These are phyloP conservation scores for Myocastor coypus DNA, from an alignment of 2,113 vertebrate species.

Conservation along the genomic window DNA sequence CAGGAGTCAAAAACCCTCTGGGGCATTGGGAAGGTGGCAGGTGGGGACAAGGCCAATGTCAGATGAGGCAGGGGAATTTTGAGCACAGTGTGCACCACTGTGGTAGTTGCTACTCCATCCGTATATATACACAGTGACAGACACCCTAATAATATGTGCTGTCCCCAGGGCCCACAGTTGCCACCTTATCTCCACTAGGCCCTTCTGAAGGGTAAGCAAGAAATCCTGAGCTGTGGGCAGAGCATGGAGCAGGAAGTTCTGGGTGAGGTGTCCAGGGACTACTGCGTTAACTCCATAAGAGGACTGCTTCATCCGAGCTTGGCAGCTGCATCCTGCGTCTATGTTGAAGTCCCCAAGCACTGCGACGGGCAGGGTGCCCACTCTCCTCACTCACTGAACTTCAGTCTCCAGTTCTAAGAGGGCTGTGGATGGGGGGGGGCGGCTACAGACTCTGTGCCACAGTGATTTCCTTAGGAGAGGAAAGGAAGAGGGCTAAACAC, in stretches of 20 bases:
- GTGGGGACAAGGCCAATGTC: no score
- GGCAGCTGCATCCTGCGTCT: not conserved
- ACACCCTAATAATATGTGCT: not conserved
- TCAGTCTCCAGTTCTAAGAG: not conserved
- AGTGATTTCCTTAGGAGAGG: not conserved
- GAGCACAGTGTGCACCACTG: not conserved
- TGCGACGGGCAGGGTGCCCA: fast-evolving
- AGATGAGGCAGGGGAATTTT: not conserved
- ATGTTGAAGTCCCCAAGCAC: not conserved
- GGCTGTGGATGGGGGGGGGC: not conserved
- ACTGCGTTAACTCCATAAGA: no score
- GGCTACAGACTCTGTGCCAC: not conserved
- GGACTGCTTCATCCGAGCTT: not conserved
- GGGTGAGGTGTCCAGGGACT: not conserved
- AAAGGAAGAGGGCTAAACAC: not conserved
- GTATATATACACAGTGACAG: not conserved
- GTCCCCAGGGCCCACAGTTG: not conserved
- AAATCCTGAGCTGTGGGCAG: not conserved
- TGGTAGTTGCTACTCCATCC: not conserved
- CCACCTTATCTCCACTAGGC: not conserved
- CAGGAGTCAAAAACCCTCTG: not conserved
- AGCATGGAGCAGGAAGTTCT: not conserved
- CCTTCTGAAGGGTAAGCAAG: no score
- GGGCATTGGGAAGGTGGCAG: no score
- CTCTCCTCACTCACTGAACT: no score